Conservation (phyloP, 2,888 invertebrate genomes). For the Galerucella pusilla region DNA sequence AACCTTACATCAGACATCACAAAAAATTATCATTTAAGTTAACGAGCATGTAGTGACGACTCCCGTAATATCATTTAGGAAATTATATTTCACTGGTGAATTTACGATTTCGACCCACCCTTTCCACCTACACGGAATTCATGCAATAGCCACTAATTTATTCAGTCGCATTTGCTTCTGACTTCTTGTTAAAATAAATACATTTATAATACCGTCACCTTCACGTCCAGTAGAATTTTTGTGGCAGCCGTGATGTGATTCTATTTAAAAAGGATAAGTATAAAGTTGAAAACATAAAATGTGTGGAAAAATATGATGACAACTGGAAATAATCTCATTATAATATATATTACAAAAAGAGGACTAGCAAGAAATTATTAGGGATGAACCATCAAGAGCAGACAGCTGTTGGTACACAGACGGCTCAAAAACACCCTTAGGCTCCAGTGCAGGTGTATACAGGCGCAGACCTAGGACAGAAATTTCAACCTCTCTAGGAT, state of each 20-base stretch:
- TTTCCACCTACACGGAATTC: not conserved
- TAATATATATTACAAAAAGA: too few relatives aligned
- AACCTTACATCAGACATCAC: too few relatives aligned
- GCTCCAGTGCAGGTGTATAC: too few relatives aligned
- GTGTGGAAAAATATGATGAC: not conserved
- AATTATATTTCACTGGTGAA: not conserved
- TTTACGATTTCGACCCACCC: not conserved
- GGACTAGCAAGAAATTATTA: too few relatives aligned
- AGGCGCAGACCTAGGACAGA: too few relatives aligned
- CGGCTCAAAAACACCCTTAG: too few relatives aligned
- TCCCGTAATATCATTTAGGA: not conserved
- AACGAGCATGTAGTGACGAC: too few relatives aligned
- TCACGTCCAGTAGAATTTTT: conserved; percentile 10
- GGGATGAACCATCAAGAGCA: too few relatives aligned
- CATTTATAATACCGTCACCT: not conserved
- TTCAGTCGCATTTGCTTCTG: conserved; percentile 15
- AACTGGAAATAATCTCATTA: too few relatives aligned
- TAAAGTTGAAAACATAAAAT: not conserved
- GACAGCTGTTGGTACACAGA: too few relatives aligned
- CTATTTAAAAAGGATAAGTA: not conserved
- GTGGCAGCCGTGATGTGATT: conserved; percentile 13
- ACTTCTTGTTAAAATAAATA: conserved; percentile 22
- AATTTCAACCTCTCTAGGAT: too few relatives aligned
- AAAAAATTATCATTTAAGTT: too few relatives aligned
- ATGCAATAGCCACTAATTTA: conserved; percentile 21